phyloP scores from a whole-genome alignment of 2,797 vertebrate species.

The Siniperca scherzeri region DNA sequence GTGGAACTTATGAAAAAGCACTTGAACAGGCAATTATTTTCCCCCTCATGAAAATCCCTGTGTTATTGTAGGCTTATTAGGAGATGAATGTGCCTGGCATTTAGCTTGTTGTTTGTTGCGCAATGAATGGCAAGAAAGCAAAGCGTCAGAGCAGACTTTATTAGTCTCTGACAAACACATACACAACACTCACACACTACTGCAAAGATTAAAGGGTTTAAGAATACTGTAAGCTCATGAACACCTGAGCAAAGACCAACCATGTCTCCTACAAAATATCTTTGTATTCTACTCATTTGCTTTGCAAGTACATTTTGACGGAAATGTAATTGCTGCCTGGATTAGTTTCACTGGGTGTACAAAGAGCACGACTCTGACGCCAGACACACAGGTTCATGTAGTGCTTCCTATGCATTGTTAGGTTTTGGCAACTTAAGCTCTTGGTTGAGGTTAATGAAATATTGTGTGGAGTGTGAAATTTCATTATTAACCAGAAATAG shows the following conservation, averaged over 20 bases:
- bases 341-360: background rate
- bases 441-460: background rate
- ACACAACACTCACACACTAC: slow-evolving; percentile 10
- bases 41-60: slow-evolving; percentile 57
- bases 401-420: no score
- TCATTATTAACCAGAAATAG: background rate
- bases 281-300: background rate
- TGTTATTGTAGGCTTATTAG: slow-evolving; percentile 69
- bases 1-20: slow-evolving; percentile 71
- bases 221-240: slow-evolving; percentile 20
- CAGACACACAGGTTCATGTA: background rate
- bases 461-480: background rate
- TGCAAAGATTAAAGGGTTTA: slow-evolving; percentile 33
- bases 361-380: background rate
- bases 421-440: background rate
- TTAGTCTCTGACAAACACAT: slow-evolving; percentile 42
- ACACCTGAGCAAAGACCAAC: slow-evolving; percentile 16
- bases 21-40: slow-evolving; percentile 76
- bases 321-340: background rate
- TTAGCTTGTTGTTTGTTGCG: slow-evolving; percentile 71
- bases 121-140: slow-evolving; percentile 60
- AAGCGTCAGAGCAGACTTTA: slow-evolving; percentile 48
- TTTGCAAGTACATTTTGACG: background rate
- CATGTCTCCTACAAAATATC: background rate
- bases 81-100: slow-evolving; percentile 74